phyloP scores from a whole-genome alignment of 2,888 invertebrate genomes.

The Lepidocyrtinus sp. region DNA sequence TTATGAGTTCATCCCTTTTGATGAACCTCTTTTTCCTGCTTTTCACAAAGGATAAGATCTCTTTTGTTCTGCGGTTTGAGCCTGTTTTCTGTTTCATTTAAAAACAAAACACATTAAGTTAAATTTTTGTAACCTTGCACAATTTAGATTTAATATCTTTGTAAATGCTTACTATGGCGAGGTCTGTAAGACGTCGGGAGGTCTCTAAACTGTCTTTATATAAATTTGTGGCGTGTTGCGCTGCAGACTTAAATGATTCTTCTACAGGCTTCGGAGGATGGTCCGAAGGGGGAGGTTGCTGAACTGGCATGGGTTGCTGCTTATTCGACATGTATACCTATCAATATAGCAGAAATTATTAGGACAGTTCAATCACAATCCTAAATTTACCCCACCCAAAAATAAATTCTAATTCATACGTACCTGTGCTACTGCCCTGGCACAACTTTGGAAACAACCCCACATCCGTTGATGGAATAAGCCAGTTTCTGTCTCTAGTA shows the following conservation, averaged over 20 bases:
- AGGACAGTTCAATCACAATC: no score
- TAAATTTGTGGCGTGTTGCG: conserved; percentile 65
- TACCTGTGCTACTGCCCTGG: conserved; percentile 68
- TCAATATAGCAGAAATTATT: no score
- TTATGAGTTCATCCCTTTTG: conserved; percentile 43
- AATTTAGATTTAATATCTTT: no score
- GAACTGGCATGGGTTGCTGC: conserved; percentile 27
- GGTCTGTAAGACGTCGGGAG: conserved; percentile 33
- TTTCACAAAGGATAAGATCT: conserved; percentile 59
- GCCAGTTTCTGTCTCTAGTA: conserved; percentile 47
- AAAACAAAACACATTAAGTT: no score
- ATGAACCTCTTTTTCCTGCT: conserved; percentile 56
- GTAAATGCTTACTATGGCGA: no score
- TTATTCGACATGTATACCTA: conserved; percentile 65
- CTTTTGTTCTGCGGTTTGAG: conserved; percentile 60
- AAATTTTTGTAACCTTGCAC: no score
- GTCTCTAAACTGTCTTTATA: conserved; percentile 65
- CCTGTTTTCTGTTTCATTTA: no score
- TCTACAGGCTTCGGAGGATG: conserved; percentile 36
- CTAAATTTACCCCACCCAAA: background rate
- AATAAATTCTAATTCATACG: conserved; percentile 22
- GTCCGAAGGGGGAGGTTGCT: background rate
- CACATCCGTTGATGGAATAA: conserved; percentile 58
- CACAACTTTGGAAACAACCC: conserved; percentile 66
- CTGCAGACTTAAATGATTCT: conserved; percentile 66